A percentile compares a stretch with the other conserved stretches of the same genome.
phyloP scores from a whole-genome alignment of 2,888 invertebrate genomes.

The Acrobasis repandana region DNA sequence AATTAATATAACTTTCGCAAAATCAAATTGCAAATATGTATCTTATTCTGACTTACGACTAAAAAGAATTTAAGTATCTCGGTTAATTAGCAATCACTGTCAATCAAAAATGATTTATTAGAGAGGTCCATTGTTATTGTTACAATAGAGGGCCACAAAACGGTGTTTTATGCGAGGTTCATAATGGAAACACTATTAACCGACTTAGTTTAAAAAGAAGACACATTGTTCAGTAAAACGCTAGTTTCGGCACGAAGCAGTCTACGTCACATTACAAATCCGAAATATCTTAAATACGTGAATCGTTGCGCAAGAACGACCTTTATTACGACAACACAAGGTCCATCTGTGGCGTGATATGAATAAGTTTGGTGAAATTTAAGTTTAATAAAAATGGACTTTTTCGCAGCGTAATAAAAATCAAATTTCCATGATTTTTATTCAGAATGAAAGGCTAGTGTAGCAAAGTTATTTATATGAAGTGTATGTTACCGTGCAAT shows the following conservation, averaged over 20 bases:
- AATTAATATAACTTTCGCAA: not conserved
- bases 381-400: conserved; percentile 52
- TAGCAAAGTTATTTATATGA: conserved; percentile 62
- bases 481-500: conserved; percentile 68
- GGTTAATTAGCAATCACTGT: conserved; percentile 39
- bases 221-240: conserved; percentile 73
- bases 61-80: not conserved
- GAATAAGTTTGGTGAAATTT: conserved; percentile 29
- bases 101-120: conserved; percentile 32
- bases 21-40: not conserved
- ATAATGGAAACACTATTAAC: conserved; percentile 61
- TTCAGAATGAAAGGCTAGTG: conserved; percentile 54
- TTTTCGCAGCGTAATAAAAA: conserved; percentile 48
- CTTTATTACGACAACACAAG: conserved; percentile 43
- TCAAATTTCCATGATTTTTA: conserved; percentile 55
- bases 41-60: not conserved
- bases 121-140: conserved; percentile 26
- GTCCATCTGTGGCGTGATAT: conserved; percentile 39
- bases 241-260: conserved; percentile 78
- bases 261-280: conserved; percentile 64
- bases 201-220: conserved; percentile 69
- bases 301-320: conserved; percentile 40
- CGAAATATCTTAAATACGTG: conserved; percentile 51
- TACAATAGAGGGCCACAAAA: conserved; percentile 40
- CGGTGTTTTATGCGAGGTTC: conserved; percentile 46